Evolutionary conservation across 53 echinoderm and acorn worm genomes (phyloP).

Genomic region (Hippasteria phrygiana): DNA sequence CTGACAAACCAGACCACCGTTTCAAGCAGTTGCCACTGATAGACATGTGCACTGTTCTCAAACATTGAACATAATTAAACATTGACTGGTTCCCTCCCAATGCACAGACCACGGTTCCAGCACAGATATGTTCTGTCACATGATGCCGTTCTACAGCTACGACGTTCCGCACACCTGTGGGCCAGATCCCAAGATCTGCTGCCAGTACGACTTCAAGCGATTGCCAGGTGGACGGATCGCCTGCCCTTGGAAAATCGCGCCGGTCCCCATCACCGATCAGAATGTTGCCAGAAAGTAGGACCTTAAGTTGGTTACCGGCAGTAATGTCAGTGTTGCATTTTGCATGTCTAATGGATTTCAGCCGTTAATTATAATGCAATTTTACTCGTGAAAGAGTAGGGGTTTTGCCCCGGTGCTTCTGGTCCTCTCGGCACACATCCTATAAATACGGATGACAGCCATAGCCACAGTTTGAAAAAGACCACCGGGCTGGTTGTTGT

Average conservation of each 20-base stretch:
- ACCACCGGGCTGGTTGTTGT: no score
- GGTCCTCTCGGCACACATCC: no score
- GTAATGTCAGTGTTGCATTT: no score
- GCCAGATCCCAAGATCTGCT: slow-evolving; percentile 96
- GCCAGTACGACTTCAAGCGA: slow-evolving; percentile 97
- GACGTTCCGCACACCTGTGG: slow-evolving; percentile 97
- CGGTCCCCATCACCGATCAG: slow-evolving; percentile 78
- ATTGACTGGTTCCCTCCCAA: slow-evolving; percentile 2
- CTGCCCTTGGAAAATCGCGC: slow-evolving; percentile 96
- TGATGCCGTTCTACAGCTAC: slow-evolving; percentile 99
- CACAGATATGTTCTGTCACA: slow-evolving; percentile 97
- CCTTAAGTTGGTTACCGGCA: background rate
- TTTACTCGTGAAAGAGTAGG: no score
- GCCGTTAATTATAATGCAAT: no score
- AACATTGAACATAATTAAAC: background rate
- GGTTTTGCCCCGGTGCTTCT: no score
- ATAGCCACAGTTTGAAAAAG: no score
- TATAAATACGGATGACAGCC: no score
- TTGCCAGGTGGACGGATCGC: slow-evolving; percentile 86
- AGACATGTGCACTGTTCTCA: background rate
- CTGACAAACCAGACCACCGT: no score
- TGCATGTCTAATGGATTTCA: no score
- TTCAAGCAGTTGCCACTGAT: no score
- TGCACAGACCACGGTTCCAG: slow-evolving; percentile 88
- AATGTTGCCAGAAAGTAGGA: slow-evolving; percentile 88